These are phyloP conservation scores for Datnioides undecimradiatus DNA, from an alignment of 2,113 vertebrate species.

Conservation along the genomic window DNA sequence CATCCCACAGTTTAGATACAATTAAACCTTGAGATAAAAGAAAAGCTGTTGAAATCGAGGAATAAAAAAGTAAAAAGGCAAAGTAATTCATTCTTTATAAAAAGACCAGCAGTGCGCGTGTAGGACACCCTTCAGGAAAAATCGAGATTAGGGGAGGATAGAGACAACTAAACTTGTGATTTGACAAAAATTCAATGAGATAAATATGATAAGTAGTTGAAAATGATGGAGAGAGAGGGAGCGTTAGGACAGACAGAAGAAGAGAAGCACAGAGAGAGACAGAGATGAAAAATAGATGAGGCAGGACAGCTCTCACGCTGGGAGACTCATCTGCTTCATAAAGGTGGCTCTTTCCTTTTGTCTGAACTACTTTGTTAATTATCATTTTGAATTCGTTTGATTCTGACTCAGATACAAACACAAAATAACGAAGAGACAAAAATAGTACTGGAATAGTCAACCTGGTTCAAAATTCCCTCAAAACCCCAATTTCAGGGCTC, in stretches of 20 bases:
- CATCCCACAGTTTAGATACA: conserved; percentile 32
- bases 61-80: not conserved
- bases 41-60: not conserved
- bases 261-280: conserved; percentile 20
- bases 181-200: conserved; percentile 2
- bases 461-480: not conserved
- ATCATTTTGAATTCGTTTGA: conserved; percentile 52
- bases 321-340: conserved; percentile 70
- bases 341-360: conserved; percentile 62
- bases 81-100: not conserved
- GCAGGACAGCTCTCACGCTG: conserved; percentile 72
- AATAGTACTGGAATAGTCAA: conserved; percentile 11
- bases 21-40: conserved; percentile 2
- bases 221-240: conserved; percentile 33
- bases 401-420: conserved; percentile 41
- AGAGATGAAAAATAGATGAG: conserved; percentile 76
- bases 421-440: conserved; percentile 27
- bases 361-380: conserved; percentile 49
- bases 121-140: not conserved
- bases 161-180: conserved; percentile 1
- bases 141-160: not conserved
- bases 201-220: conserved; percentile 28
- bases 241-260: conserved; percentile 35
- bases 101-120: not conserved
- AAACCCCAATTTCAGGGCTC: not conserved